Evolutionary conservation across 1,140 invertebrate genomes (phyloP).

Genomic region (Centruroides vittatus): DNA sequence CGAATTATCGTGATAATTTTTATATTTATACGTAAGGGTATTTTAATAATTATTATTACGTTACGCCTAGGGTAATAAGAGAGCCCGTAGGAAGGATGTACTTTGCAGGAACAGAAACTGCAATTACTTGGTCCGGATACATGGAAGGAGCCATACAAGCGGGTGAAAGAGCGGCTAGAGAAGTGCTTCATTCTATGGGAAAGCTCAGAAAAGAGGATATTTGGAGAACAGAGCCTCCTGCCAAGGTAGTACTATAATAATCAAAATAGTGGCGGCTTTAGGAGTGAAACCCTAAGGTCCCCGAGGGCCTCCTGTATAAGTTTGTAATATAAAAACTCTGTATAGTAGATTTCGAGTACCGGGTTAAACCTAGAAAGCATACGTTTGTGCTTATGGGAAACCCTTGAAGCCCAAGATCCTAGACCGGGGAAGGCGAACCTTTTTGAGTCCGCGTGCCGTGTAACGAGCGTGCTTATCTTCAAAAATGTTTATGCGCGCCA

Average conservation of each 20-base stretch:
- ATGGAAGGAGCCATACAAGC: slow-evolving; percentile 35
- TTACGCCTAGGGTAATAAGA: slow-evolving; percentile 14
- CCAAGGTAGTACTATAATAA: slow-evolving; percentile 2
- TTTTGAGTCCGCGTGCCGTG: no score
- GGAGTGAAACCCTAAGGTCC: no score
- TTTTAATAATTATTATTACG: background rate
- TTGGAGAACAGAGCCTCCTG: slow-evolving; percentile 14
- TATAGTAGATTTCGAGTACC: no score
- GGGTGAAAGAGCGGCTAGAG: slow-evolving; percentile 32
- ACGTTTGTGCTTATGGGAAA: no score
- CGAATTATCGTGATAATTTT: background rate
- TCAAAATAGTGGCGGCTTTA: background rate
- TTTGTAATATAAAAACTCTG: no score
- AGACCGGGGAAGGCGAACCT: no score
- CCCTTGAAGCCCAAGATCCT: no score
- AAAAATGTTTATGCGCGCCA: no score
- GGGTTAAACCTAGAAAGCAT: no score
- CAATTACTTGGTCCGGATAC: slow-evolving; percentile 34
- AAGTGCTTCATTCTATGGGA: slow-evolving; percentile 20
- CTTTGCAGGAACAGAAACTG: slow-evolving; percentile 37
- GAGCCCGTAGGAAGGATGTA: slow-evolving; percentile 24
- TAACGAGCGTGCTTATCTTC: no score
- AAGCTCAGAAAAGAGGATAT: slow-evolving; percentile 13
- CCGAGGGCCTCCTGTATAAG: no score
- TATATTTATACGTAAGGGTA: background rate